phyloP scores from a whole-genome alignment of 2,797 vertebrate species.

The Mareca penelope region DNA sequence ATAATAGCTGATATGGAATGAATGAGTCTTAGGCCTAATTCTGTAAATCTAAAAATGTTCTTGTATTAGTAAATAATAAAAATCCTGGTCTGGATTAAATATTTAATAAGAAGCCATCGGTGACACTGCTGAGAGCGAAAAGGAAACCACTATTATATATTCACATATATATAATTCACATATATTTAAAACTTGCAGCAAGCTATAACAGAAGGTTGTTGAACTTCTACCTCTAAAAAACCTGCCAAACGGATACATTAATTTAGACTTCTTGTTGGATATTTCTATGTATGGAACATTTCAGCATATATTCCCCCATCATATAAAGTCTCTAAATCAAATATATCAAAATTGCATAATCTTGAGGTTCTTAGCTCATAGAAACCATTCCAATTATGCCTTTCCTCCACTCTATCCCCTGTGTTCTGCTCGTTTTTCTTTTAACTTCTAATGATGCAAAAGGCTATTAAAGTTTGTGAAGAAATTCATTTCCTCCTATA shows the following conservation, averaged over 20 bases:
- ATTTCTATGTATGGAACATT: background rate
- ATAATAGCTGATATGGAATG: background rate
- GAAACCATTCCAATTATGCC: background rate
- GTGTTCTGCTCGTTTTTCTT: background rate
- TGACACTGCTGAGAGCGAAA: background rate
- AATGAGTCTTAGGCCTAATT: background rate
- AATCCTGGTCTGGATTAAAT: background rate
- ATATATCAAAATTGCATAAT: background rate
- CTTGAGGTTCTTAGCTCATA: background rate
- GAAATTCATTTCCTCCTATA: background rate
- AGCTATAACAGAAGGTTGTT: background rate
- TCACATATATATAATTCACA: background rate
- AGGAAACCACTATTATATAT: background rate
- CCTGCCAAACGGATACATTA: background rate
- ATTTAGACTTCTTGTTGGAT: background rate
- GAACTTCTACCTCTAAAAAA: background rate
- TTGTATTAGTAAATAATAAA: background rate
- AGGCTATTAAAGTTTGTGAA: background rate
- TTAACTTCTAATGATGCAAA: background rate
- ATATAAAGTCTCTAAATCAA: background rate
- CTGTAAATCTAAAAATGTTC: background rate
- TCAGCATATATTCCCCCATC: background rate
- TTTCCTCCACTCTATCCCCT: background rate
- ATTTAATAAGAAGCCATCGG: background rate
- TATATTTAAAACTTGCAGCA: background rate